Conservation (phyloP, 2,888 invertebrate species). For the Tinea trinotella region DNA sequence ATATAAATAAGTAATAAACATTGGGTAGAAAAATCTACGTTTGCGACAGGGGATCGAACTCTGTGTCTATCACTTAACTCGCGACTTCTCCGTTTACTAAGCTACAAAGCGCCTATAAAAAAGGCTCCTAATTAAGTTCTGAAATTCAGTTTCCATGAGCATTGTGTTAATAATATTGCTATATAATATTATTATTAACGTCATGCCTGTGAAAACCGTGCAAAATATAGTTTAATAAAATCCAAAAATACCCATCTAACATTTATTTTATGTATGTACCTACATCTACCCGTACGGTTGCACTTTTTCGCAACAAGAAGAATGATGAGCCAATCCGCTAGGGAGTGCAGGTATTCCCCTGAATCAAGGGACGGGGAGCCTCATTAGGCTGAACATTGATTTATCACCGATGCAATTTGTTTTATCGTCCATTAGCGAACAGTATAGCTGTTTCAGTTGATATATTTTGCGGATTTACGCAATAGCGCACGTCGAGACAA, state of each 20-base stretch:
- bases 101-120: too few species aligned
- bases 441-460: conserved; percentile 26
- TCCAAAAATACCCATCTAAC: background rate
- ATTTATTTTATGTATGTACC: background rate
- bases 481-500: conserved; percentile 14
- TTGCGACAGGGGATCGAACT: too few species aligned
- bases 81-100: too few species aligned
- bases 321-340: conserved; percentile 18
- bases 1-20: too few species aligned
- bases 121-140: too few species aligned
- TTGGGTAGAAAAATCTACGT: too few species aligned
- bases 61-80: too few species aligned
- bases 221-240: background rate
- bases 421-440: conserved; percentile 39
- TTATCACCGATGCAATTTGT: conserved; percentile 36
- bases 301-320: conserved; percentile 13
- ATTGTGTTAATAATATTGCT: too few species aligned
- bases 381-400: conserved; percentile 26
- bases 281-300: background rate
- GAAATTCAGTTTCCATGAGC: too few species aligned
- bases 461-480: conserved; percentile 19
- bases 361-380: conserved; percentile 20
- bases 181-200: too few species aligned
- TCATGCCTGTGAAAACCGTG: too few species aligned
- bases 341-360: conserved; percentile 18